Conservation (phyloP, 2,888 invertebrate species). For the Campoletis raptor region DNA sequence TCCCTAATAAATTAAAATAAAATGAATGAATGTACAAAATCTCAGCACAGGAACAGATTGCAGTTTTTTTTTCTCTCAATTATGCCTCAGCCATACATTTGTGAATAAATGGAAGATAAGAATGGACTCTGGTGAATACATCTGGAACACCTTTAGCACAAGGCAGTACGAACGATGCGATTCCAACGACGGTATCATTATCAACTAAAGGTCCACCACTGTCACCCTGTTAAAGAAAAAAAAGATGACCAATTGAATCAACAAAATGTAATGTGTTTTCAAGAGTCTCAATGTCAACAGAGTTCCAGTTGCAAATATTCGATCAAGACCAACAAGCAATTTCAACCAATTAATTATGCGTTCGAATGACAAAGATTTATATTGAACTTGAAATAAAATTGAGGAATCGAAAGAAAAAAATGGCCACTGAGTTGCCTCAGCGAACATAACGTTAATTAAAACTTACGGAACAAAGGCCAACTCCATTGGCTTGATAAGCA, state of each 20-base stretch:
- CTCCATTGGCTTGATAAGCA: conserved; percentile 2
- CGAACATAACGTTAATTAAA: background rate
- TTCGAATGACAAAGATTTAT: background rate
- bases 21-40: no score
- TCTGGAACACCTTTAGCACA: conserved; percentile 64
- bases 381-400: background rate
- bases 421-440: background rate
- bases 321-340: background rate
- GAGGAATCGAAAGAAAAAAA: no score
- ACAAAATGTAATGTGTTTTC: background rate
- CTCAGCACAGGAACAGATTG: background rate
- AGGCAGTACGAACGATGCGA: conserved; percentile 61
- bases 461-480: conserved; percentile 60
- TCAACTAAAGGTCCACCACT: conserved; percentile 60
- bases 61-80: background rate
- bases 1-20: no score
- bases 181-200: conserved; percentile 46
- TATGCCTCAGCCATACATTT: conserved; percentile 1
- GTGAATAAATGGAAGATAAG: conserved; percentile 60
- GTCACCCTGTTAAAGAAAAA: conserved; percentile 67
- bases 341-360: background rate
- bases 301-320: background rate
- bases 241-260: background rate
- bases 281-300: background rate
- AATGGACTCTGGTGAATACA: conserved; percentile 64